Conservation (phyloP, 92 coral and sea anemone genomes). For the Siderastrea radians region DNA sequence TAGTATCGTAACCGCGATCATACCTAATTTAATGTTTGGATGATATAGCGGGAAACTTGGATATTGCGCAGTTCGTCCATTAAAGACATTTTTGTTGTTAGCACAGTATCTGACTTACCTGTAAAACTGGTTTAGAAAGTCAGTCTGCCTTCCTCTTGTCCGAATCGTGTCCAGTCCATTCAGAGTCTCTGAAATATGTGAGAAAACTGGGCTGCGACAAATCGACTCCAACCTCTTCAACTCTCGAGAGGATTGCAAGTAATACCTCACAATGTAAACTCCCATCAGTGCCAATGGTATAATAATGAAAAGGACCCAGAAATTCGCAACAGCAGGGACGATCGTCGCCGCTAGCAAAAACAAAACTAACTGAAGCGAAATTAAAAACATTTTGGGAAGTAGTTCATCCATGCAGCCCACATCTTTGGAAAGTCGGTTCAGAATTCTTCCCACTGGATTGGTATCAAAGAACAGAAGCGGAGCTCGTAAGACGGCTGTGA, state of each 20-base stretch:
- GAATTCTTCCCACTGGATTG: conserved; percentile 3
- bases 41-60: too few relatives aligned
- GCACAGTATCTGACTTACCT: not conserved
- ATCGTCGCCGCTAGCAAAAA: not conserved
- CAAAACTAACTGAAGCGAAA: not conserved
- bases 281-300: not conserved
- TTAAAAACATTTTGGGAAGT: not conserved
- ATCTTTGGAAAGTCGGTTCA: not conserved
- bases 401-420: not conserved
- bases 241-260: conserved; percentile 15
- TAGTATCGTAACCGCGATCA: too few relatives aligned
- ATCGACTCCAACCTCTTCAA: conserved; percentile 35
- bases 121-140: conserved; percentile 3
- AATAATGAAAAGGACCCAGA: not conserved
- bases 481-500: not conserved
- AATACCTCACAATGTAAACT: not conserved
- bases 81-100: too few relatives aligned
- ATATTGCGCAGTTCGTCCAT: too few relatives aligned
- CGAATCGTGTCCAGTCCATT: conserved; percentile 27
- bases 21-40: too few relatives aligned
- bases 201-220: conserved; percentile 24
- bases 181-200: conserved; percentile 21
- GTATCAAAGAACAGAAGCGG: not conserved
- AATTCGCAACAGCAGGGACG: not conserved
- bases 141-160: conserved; percentile 5